Conservation (phyloP, 2,113 vertebrate genomes). For the Bungarus multicinctus region DNA sequence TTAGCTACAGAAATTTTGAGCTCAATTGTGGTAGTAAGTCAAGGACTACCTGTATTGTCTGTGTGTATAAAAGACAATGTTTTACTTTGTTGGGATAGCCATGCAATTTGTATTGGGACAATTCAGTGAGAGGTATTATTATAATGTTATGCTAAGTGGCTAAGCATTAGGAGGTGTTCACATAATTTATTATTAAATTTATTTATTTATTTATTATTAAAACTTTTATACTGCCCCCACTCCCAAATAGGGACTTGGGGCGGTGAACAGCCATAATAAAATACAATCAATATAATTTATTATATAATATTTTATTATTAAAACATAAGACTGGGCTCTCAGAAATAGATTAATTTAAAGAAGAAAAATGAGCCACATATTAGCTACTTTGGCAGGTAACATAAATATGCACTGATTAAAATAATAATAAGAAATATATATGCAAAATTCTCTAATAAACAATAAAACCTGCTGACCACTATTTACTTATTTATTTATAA, state of each 20-base stretch:
- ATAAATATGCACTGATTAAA: background rate
- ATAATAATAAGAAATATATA: background rate
- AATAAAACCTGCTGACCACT: background rate
- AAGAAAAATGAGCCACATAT: background rate
- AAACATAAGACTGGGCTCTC: too few species aligned
- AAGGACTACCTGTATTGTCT: background rate
- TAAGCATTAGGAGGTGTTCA: background rate
- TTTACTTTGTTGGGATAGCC: background rate
- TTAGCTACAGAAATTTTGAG: too few species aligned
- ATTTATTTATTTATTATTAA: too few species aligned
- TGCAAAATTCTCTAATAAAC: constrained; percentile 24
- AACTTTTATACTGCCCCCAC: too few species aligned
- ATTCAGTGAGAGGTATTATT: background rate
- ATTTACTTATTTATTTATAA: too few species aligned
- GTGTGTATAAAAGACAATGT: background rate
- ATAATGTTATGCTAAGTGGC: too few species aligned
- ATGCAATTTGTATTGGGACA: background rate
- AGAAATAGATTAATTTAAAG: background rate
- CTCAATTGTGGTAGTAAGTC: too few species aligned
- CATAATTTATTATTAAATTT: too few species aligned
- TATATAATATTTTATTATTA: too few species aligned
- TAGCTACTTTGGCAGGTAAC: background rate
- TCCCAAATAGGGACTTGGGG: too few species aligned
- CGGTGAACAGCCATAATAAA: too few species aligned
- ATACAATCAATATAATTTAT: too few species aligned